Percentiles rank a stretch among this genome's conserved stretches.
These are phyloP conservation scores for Eolophus roseicapilla DNA, from an alignment of 2,113 vertebrate genomes.

Conservation along the genomic window DNA sequence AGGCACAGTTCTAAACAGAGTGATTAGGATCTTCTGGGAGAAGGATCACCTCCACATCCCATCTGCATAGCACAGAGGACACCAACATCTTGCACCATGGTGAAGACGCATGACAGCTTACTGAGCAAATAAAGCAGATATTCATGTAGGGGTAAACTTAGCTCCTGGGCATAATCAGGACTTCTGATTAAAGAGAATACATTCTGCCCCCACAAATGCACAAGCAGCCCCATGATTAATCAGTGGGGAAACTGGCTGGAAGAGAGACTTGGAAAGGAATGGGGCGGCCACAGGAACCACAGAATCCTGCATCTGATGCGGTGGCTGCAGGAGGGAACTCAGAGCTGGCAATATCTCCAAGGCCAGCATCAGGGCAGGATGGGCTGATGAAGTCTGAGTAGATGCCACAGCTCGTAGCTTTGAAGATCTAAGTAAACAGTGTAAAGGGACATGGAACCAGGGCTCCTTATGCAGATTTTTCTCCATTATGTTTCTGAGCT, in stretches of 20 bases:
- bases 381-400: conserved; percentile 78
- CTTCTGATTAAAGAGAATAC: not conserved
- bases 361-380: conserved; percentile 68
- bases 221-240: not conserved
- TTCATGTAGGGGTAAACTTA: not conserved
- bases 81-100: fast-evolving
- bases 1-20: not conserved
- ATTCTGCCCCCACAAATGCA: not conserved
- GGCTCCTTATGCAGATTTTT: conserved; percentile 46
- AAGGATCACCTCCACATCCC: not conserved
- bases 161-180: not conserved
- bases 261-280: not conserved
- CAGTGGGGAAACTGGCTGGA: not conserved
- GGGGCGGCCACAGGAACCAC: not conserved
- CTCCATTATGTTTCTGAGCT: conserved; percentile 8
- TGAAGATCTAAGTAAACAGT: conserved; percentile 55
- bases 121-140: fast-evolving
- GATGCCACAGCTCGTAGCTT: conserved; percentile 74
- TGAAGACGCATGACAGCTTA: not conserved
- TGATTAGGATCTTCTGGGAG: not conserved
- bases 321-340: not conserved
- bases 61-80: not conserved
- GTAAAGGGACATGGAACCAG: conserved; percentile 64
- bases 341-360: conserved; percentile 46
- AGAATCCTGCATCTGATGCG: not conserved